Percentiles rank a stretch among this genome's conserved stretches.
These are phyloP conservation scores for Oligia latruncula DNA, from an alignment of 2,888 invertebrate genomes.

Conservation along the genomic window DNA sequence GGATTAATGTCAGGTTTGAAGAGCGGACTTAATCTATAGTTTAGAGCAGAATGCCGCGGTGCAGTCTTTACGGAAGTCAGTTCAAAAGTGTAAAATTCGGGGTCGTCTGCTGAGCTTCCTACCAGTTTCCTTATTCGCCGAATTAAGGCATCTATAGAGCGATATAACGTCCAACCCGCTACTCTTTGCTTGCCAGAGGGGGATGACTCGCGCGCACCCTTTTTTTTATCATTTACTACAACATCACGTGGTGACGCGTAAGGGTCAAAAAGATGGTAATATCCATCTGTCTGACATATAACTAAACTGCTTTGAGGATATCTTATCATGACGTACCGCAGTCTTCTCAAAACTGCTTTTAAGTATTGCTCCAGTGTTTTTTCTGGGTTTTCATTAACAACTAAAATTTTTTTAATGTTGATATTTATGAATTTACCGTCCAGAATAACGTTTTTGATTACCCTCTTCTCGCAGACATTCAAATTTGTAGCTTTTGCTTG, in stretches of 20 bases:
- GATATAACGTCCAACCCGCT: conserved; percentile 88
- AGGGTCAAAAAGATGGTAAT: conserved; percentile 91
- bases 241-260: conserved; percentile 83
- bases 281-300: conserved; percentile 89
- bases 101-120: conserved; percentile 70
- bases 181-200: conserved; percentile 67
- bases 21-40: conserved; percentile 84
- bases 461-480: conserved; percentile 89
- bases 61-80: conserved; percentile 89
- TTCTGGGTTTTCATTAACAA: conserved; percentile 86
- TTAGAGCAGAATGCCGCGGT: conserved; percentile 84
- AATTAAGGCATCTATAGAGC: conserved; percentile 78
- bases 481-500: conserved; percentile 90
- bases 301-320: conserved; percentile 90
- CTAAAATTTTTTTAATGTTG: conserved; percentile 89
- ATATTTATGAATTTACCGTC: conserved; percentile 92
- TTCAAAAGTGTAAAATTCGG: conserved; percentile 90
- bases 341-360: conserved; percentile 81
- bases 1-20: conserved; percentile 85
- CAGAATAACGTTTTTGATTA: conserved; percentile 91
- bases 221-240: conserved; percentile 23
- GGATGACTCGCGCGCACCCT: neutral
- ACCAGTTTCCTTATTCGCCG: conserved; percentile 77
- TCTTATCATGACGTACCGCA: conserved; percentile 90
- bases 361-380: conserved; percentile 85